Evolutionary conservation across 2,797 vertebrate species (phyloP).

Genomic region (Melanotaenia maccullochi): DNA sequence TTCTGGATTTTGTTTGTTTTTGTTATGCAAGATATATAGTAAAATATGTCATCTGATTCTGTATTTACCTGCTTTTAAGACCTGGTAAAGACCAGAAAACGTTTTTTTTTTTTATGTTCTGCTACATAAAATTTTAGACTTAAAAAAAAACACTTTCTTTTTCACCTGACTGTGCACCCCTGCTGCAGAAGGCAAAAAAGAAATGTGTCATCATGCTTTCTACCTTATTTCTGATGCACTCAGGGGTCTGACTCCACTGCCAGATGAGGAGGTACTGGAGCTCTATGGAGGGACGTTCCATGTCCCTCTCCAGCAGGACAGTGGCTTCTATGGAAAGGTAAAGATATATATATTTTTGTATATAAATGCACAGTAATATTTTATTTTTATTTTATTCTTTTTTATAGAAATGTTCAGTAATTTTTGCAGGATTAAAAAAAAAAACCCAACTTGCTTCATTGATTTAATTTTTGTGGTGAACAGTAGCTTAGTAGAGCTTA

Average conservation of each 20-base stretch:
- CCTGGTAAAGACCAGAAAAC: background rate
- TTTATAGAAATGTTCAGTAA: too few species aligned
- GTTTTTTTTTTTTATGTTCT: background rate
- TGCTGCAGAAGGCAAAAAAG: constrained; percentile 6
- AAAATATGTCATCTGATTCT: background rate
- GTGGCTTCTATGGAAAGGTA: constrained; percentile 91
- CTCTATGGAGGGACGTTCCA: constrained; percentile 87
- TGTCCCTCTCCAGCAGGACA: constrained; percentile 86
- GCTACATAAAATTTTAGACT: background rate
- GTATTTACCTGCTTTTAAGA: background rate
- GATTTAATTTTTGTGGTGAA: background rate
- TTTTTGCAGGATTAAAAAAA: too few species aligned
- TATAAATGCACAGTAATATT: too few species aligned
- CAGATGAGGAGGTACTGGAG: constrained; percentile 85
- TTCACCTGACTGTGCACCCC: background rate
- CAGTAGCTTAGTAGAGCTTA: background rate
- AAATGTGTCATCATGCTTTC: background rate
- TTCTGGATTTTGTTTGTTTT: background rate
- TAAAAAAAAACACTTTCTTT: background rate
- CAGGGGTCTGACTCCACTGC: constrained; percentile 85
- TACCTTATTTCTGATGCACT: constrained; percentile 32
- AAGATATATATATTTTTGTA: background rate
- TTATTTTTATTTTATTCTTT: too few species aligned
- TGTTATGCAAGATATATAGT: background rate
- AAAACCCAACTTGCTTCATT: too few species aligned